These are phyloP conservation scores for Procapra przewalskii DNA, from an alignment of 2,113 vertebrate species.

Conservation along the genomic window DNA sequence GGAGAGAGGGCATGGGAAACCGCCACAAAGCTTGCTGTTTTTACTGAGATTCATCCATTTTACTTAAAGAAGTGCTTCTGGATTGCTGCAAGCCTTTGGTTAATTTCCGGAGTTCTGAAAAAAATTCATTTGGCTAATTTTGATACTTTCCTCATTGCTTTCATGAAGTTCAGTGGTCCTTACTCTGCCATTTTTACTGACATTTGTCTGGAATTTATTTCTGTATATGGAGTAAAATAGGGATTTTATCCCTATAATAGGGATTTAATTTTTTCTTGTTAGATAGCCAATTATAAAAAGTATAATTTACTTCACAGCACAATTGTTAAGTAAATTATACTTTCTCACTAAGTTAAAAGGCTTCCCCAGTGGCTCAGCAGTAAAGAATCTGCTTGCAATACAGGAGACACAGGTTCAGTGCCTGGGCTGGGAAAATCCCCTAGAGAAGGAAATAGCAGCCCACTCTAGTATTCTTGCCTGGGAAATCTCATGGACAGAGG, in stretches of 20 bases:
- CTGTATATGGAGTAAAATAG: not conserved
- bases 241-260: not conserved
- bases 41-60: not conserved
- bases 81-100: not conserved
- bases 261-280: not conserved
- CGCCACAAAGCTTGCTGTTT: not conserved
- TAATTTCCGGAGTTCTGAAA: slow-evolving; percentile 8
- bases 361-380: not conserved
- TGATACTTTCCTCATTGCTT: not conserved
- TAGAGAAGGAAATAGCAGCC: not conserved
- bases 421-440: not conserved
- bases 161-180: not conserved
- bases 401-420: not conserved
- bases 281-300: not conserved
- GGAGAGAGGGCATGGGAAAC: not conserved
- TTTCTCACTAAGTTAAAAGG: slow-evolving; percentile 5
- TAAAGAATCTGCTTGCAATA: not conserved
- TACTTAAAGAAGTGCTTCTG: slow-evolving; percentile 6
- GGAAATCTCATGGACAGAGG: not conserved
- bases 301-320: not conserved
- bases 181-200: not conserved
- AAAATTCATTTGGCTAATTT: not conserved
- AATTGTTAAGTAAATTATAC: not conserved
- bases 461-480: not conserved
- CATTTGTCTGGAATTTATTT: slow-evolving; percentile 1